Evolutionary conservation across 1,140 invertebrate species (phyloP), one percentile per base, ranked within the genome.

Genomic region (Pseudomyrmex flavicornis): DNA sequence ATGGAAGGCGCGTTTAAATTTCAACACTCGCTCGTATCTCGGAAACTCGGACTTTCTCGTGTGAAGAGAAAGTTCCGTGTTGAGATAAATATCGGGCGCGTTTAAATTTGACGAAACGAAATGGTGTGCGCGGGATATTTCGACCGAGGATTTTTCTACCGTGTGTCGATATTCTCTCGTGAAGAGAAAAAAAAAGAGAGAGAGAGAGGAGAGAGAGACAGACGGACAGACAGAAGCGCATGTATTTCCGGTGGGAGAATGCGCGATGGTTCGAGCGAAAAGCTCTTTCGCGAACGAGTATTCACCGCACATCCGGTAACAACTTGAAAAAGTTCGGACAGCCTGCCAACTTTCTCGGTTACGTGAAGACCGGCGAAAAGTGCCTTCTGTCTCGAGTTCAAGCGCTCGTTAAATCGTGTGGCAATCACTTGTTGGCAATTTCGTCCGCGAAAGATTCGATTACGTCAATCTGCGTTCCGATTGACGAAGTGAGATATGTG

Each of bases 361-460:
- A 20, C 46, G 59, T 15, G 54, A 70, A 35, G 54, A 54, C 54
- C 35, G 44, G 46, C 52, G 15, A 5, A 35, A 15, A 72, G 44
- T 72, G 76, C 66, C 22, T 80, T 35, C 59, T 22, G 22, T 75
- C 54, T 61, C 2, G 7, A 80, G 22, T 70, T 80, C 59, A 61
- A 80, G 22, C 54, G 52, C 10, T 84, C 83, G 74, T 87, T 87
- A 87, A 75, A 46, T 73, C 77, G 70, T 73, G 50, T 82, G 85
- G n/a, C n/a, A n/a, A 87, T 87, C 84, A 87, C 85, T 73, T 85
- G 77, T 86, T 77, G 52, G 52, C 54, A 74, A 80, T 80, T 66
- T 22, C 9, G 22, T 44, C 35, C 12, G 9, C 46, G 54, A 35
- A 48, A 26, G 26, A 26, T 26, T 26, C 26, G 26, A 20, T 20